Conservation (phyloP, 2,797 vertebrate genomes). For the Platalea minor region DNA sequence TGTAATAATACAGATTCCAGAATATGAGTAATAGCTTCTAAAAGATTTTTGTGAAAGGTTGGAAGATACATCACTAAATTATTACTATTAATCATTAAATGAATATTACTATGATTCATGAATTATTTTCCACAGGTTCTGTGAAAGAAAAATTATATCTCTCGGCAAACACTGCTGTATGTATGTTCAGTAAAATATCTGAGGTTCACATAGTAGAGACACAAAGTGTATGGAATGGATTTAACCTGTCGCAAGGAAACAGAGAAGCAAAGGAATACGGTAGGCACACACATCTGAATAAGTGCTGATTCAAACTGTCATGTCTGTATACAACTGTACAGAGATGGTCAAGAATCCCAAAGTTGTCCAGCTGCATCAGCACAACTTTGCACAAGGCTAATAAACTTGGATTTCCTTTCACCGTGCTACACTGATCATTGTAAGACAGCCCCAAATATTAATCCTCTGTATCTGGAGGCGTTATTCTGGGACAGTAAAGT, state of each 20-base stretch:
- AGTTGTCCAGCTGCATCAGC: neutral
- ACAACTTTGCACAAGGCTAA: neutral
- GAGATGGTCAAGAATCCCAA: neutral
- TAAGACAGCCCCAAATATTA: neutral
- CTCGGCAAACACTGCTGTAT: neutral
- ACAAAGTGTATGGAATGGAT: neutral
- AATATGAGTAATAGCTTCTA: neutral
- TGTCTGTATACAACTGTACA: neutral
- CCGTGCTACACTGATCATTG: neutral
- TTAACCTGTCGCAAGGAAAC: neutral
- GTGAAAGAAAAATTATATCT: neutral
- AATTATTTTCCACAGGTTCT: neutral
- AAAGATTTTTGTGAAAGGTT: neutral
- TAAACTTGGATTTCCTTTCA: neutral
- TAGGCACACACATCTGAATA: neutral
- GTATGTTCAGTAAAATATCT: neutral
- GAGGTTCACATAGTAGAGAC: neutral
- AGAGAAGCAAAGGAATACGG: neutral
- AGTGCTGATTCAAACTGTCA: neutral
- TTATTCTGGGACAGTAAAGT: neutral
- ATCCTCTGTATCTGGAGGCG: neutral
- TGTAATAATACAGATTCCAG: neutral
- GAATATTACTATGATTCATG: neutral
- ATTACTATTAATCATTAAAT: neutral
- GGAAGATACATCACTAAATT: neutral